Base-by-base conservation (phyloP, 1,140 invertebrate genomes). In the Acromyrmex echinatior region DNA sequence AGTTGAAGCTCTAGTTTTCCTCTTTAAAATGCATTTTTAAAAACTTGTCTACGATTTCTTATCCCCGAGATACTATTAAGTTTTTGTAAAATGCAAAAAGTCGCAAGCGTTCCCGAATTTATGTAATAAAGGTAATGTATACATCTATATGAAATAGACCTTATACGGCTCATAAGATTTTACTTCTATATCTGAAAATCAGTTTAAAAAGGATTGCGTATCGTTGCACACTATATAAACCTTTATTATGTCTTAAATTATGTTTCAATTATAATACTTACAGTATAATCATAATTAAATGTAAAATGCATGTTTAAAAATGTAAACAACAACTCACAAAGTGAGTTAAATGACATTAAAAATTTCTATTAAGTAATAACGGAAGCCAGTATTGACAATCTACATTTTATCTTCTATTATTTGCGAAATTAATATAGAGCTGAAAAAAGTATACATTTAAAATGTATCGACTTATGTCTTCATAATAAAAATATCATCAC, bases 301-400 rank as follows among this genome's bases (percentile, higher is more conserved):
- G 14, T 45, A 25, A 65, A 65, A n/a, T 28, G n/a, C 14, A 63
- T n/a, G 9, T n/a, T 45, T 45, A 18, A 53, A 74, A 58, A 56
- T 56, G 10, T 74, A 60, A 31, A 6, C n/a, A 0, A 53, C 18
- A 21, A 66, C 3, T 39, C 3, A 66, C 12, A 49, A 51, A 65
- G 2, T 45, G 9, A 10, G 16, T 10, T 25, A 25, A 49, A 28
- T 45, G 3, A 49, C 49, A 51, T 3, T 51, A 4, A 51, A 51
- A n/a, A 3, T 63, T 25, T 25, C 12, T 63, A 65, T 31, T 65
- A 45, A 45, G 39, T 45, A 51, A 62, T 63, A 6, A 66, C 3
- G 62, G 16, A 77, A 65, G 6, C 65, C 12, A 65, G 12, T 45
- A 49, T 65, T 28, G 76, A 65, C 76, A 79, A 66, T 79, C 12